Evolutionary conservation across 2,113 vertebrate species (phyloP), one percentile per base, ranked within the genome.

Genomic region (Alectura lathami): DNA sequence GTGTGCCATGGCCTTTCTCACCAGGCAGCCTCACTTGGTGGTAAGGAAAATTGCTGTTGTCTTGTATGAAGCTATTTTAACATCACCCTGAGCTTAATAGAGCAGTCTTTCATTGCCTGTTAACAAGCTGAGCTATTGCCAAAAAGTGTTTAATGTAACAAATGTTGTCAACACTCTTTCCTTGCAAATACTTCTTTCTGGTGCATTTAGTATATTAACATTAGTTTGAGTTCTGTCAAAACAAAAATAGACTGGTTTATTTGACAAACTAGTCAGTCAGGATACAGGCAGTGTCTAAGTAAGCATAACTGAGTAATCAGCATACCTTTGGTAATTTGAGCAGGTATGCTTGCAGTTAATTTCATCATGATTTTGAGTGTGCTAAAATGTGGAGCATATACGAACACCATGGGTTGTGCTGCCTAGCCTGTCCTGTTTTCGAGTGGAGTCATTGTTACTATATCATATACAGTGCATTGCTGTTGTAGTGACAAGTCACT

Each of bases 101-200:
- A 94, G 83, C 91, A 74, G 87, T 96, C 93, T 97, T 97, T 98
- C 96, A 96, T 95, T 95, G 95, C 88, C 80, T 92, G 82, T 97
- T 98, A 98, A 96, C 97, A 97, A 97, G 96, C 95, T 97, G 94
- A 74, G n/a, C 86, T 93, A 86, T 92, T 95, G 93, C 88, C 68
- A 82, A 90, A 69, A 89, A 95, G 72, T 91, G 68, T 95, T 97
- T 92, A 83, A 94, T 75, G 85, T 95, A 96, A 97, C 93, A 95
- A 96, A 93, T 82, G 38, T 91, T 95, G 93, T 97, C 94, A 92
- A 57, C 34, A 8, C 36, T 70, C 82, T 69, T 93, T 86, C 63
- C 59, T 36, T 81, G 62, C 15, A 72, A 93, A 95, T 69, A 77
- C 16, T 57, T 89, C 90, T 91, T 96, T 88, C 78, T 72, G 42